phyloP scores from a whole-genome alignment of 2,888 invertebrate genomes.

The Eupelmus urozonus region DNA sequence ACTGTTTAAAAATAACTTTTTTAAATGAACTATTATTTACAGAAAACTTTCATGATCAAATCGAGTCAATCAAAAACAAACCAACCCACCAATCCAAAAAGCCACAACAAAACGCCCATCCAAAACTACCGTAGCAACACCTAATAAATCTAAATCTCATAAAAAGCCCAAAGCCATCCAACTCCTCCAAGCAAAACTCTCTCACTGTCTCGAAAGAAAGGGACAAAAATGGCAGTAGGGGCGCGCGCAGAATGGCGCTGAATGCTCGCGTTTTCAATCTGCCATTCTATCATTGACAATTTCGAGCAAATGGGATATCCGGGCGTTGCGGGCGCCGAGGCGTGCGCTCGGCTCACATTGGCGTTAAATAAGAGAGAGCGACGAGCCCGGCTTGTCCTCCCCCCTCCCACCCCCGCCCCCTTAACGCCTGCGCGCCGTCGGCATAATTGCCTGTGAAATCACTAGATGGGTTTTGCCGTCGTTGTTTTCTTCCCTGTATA shows the following conservation, averaged over 20 bases:
- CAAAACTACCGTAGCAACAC: no score
- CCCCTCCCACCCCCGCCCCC: conserved; percentile 53
- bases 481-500: conserved; percentile 69
- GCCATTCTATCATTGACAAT: conserved; percentile 76
- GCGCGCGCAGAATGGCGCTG: conserved; percentile 53
- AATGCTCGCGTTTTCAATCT: conserved; percentile 75
- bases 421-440: conserved; percentile 53
- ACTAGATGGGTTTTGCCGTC: conserved; percentile 70
- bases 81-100: no score
- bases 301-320: conserved; percentile 76
- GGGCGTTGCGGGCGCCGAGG: conserved; percentile 79
- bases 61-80: no score
- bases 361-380: conserved; percentile 82
- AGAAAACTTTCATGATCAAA: no score
- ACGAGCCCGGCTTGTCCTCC: conserved; percentile 56
- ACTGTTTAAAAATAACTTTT: no score
- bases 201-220: conserved; percentile 45
- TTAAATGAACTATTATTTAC: no score
- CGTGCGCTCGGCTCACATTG: conserved; percentile 83
- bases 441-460: conserved; percentile 76
- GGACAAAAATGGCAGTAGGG: conserved; percentile 37
- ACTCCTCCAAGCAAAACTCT: no score
- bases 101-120: no score
- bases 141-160: no score
- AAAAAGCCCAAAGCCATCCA: no score